phyloP scores from a whole-genome alignment of 2,888 invertebrate genomes.

The Gnatocerus cornutus region DNA sequence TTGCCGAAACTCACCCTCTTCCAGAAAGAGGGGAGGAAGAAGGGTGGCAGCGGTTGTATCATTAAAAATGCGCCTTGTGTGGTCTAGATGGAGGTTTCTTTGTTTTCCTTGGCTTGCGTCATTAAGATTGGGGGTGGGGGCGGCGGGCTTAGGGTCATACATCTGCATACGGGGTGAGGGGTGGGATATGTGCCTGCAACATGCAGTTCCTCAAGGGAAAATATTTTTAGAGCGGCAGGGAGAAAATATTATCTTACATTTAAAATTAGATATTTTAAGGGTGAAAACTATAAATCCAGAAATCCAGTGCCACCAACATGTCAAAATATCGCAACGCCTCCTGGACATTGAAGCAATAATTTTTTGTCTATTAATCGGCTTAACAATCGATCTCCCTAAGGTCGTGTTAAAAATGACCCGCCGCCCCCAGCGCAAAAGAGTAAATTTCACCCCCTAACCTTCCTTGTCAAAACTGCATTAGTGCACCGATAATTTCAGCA shows the following conservation, averaged over 20 bases:
- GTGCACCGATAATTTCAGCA: slow-evolving; percentile 35
- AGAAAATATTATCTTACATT: too few relatives aligned
- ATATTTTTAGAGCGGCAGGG: too few relatives aligned
- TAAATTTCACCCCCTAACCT: slow-evolving; percentile 25
- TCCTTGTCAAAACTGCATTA: slow-evolving; percentile 34
- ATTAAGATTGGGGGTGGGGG: slow-evolving; percentile 70
- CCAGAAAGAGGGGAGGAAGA: slow-evolving; percentile 12
- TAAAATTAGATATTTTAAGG: too few relatives aligned
- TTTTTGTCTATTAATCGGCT: too few relatives aligned
- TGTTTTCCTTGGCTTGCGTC: slow-evolving; percentile 75
- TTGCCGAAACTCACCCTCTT: slow-evolving; percentile 13
- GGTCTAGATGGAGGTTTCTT: slow-evolving; percentile 69
- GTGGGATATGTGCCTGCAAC: background rate
- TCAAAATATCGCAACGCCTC: too few relatives aligned
- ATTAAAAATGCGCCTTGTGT: slow-evolving; percentile 57
- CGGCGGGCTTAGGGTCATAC: slow-evolving; percentile 57
- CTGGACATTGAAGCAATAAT: too few relatives aligned
- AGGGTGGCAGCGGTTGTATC: slow-evolving; percentile 49
- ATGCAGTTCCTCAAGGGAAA: background rate
- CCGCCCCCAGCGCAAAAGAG: background rate
- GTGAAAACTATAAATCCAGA: too few relatives aligned
- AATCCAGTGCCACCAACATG: too few relatives aligned
- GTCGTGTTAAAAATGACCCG: too few relatives aligned
- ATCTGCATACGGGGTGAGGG: slow-evolving; percentile 52
- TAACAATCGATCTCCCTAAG: too few relatives aligned